Conservation (phyloP, 2,113 vertebrate genomes). For the Cryptoleucopteryx plumbea region DNA sequence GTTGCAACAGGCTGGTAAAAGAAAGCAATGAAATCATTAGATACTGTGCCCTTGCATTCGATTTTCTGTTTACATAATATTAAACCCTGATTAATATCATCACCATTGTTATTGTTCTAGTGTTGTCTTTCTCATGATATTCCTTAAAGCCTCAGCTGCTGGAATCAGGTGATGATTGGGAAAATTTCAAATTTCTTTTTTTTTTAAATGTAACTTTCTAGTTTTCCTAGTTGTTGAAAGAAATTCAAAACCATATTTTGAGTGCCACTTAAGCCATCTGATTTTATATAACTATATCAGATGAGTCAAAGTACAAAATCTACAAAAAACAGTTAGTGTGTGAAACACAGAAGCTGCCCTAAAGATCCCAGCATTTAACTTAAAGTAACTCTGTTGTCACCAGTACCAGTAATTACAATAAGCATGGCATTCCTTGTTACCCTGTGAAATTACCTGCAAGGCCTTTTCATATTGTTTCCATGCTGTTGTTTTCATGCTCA, state of each 20-base stretch:
- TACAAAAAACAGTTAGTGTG: neutral
- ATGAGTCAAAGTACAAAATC: neutral
- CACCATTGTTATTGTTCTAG: neutral
- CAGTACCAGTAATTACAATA: conserved; percentile 10
- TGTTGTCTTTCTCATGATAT: neutral
- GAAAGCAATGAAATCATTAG: neutral
- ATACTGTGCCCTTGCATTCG: neutral
- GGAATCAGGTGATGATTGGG: neutral
- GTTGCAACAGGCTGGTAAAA: neutral
- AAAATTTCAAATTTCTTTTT: neutral
- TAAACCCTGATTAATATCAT: neutral
- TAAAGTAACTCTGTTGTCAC: neutral
- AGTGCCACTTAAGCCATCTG: neutral
- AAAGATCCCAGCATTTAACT: conserved; percentile 7
- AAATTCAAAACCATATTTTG: neutral
- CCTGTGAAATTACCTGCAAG: conserved; percentile 50
- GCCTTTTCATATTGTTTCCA: conserved; percentile 26
- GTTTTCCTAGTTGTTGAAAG: neutral
- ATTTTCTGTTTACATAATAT: neutral
- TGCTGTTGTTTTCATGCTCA: conserved; percentile 48
- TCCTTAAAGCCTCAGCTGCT: neutral
- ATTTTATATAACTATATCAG: neutral
- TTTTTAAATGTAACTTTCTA: neutral
- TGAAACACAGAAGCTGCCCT: neutral
- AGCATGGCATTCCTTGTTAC: conserved; percentile 28